Percentiles rank a stretch among this genome's conserved stretches.
These are phyloP conservation scores for Dinoponera quadriceps DNA, from an alignment of 1,140 invertebrate genomes.

Conservation along the genomic window DNA sequence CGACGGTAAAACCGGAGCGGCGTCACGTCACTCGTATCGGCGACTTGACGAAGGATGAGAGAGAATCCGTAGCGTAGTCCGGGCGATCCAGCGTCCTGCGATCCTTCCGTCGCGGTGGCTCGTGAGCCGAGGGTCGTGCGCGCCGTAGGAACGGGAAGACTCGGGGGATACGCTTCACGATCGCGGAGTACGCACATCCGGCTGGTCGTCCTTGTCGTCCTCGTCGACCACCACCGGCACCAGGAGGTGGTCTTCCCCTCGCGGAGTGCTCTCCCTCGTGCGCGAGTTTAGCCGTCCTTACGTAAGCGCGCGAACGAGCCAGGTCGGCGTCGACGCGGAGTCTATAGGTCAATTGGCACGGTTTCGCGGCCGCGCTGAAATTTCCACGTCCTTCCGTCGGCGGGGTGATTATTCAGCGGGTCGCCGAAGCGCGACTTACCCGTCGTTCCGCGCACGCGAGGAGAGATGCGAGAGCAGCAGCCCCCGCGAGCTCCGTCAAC, in stretches of 20 bases:
- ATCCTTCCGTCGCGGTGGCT: slow-evolving; percentile 15
- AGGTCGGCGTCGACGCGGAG: neutral
- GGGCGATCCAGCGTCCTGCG: slow-evolving; percentile 11
- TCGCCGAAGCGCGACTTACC: neutral
- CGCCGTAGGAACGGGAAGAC: neutral
- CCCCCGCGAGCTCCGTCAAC: neutral
- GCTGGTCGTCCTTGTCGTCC: no score
- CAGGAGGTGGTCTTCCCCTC: neutral
- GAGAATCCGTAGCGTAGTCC: slow-evolving; percentile 51
- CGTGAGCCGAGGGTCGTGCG: neutral
- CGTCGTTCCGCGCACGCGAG: no score
- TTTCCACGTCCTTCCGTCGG: neutral
- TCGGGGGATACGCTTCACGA: neutral
- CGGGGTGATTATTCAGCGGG: neutral
- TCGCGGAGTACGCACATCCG: slow-evolving; percentile 17
- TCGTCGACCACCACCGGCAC: slow-evolving; percentile 7
- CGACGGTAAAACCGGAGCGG: slow-evolving; percentile 68
- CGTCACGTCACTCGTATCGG: slow-evolving; percentile 22
- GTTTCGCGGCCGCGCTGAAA: neutral
- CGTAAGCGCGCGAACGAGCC: neutral
- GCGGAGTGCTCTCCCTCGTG: slow-evolving; percentile 16
- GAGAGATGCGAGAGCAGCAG: no score
- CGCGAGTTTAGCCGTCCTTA: slow-evolving; percentile 30
- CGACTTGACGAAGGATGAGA: slow-evolving; percentile 37
- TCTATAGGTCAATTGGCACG: slow-evolving; percentile 4